Percentiles rank a stretch among this genome's conserved stretches.
Evolutionary conservation across 92 coral and sea anemone genomes (phyloP).

Genomic region (Phymanthus crucifer): DNA sequence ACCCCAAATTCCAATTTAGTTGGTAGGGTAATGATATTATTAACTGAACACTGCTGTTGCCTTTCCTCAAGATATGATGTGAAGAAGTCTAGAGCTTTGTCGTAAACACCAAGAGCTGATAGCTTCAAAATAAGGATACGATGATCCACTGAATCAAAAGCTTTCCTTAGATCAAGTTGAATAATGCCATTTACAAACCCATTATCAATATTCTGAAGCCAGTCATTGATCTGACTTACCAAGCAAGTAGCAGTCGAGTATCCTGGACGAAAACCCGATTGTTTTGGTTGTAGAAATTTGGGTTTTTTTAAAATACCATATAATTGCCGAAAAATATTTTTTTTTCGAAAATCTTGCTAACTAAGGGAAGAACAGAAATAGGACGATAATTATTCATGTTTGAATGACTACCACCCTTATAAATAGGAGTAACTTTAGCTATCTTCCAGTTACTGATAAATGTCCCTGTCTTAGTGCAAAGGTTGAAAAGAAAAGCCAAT

Average conservation of each 20-base stretch:
- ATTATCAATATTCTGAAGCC: slow-evolving; percentile 7
- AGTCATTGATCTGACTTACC: neutral
- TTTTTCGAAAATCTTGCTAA: neutral
- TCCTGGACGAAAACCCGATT: neutral
- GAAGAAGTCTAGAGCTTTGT: slow-evolving; percentile 2
- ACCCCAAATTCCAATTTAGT: neutral
- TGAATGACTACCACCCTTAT: neutral
- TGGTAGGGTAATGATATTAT: too few species aligned
- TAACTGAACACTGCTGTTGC: too few species aligned
- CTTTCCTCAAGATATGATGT: neutral
- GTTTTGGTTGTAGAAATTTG: neutral
- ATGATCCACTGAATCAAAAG: slow-evolving; percentile 13
- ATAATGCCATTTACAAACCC: neutral
- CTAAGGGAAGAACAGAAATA: neutral
- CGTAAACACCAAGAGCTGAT: slow-evolving; percentile 2
- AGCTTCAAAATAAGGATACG: neutral
- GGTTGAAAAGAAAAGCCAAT: neutral
- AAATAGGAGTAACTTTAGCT: neutral
- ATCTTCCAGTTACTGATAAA: neutral
- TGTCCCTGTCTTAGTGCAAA: too few species aligned
- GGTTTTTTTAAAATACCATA: too few species aligned
- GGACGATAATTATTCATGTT: neutral
- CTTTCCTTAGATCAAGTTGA: slow-evolving; percentile 2
- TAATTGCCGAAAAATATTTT: neutral
- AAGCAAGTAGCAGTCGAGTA: neutral